Percentiles rank a stretch among this genome's conserved stretches.
phyloP scores from a whole-genome alignment of 2,797 vertebrate genomes.

The Poecilia wingei region DNA sequence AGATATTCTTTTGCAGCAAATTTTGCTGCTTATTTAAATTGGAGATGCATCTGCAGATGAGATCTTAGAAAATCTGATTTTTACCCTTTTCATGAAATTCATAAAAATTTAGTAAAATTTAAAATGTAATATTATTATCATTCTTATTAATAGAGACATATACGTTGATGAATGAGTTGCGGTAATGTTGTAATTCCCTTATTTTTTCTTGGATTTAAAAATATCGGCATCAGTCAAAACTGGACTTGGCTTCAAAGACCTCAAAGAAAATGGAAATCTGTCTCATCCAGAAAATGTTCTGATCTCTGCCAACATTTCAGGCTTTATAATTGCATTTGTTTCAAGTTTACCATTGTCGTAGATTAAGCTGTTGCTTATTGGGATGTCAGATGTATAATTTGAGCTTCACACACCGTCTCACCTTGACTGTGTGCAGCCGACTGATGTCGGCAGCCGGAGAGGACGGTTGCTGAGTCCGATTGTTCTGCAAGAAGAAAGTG shows the following conservation, averaged over 20 bases:
- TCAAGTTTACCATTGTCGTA: background rate
- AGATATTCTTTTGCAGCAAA: background rate
- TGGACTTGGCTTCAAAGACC: background rate
- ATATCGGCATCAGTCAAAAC: background rate
- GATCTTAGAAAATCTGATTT: background rate
- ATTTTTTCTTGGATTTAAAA: background rate
- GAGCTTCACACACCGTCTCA: background rate
- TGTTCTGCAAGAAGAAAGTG: constrained; percentile 79
- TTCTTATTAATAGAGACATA: too few species aligned
- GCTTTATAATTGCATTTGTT: background rate
- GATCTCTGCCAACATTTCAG: background rate
- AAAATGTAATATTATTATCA: background rate
- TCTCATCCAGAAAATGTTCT: background rate
- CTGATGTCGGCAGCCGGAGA: background rate
- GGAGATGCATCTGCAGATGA: background rate
- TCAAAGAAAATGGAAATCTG: background rate
- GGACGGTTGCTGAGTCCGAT: constrained; percentile 72
- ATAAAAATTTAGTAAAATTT: background rate
- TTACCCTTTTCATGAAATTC: background rate
- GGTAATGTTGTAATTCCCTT: background rate
- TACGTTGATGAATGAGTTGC: background rate
- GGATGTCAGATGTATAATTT: background rate
- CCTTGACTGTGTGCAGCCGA: background rate
- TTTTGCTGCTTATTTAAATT: background rate
- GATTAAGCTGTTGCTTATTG: background rate